These are phyloP conservation scores for Pyrochroa serraticornis DNA, from an alignment of 2,888 invertebrate species.

Conservation along the genomic window DNA sequence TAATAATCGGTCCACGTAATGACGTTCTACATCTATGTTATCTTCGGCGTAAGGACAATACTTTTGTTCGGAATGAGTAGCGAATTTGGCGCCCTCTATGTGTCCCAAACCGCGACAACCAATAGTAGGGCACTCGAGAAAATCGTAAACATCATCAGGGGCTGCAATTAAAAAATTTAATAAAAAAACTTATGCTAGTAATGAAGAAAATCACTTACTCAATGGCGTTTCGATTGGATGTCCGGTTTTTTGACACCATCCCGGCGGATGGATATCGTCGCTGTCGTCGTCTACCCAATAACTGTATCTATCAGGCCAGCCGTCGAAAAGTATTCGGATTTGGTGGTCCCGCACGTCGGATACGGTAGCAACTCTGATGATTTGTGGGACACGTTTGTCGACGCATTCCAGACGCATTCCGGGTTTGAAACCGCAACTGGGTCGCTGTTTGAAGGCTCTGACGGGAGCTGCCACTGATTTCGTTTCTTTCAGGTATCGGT, in stretches of 20 bases:
- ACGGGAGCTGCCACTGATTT: conserved; percentile 78
- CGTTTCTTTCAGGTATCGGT: conserved; percentile 77
- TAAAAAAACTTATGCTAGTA: conserved; percentile 1
- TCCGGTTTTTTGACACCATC: conserved; percentile 89
- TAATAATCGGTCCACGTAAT: conserved; percentile 61
- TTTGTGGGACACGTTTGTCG: conserved; percentile 79
- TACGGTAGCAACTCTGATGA: conserved; percentile 86
- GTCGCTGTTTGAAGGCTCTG: conserved; percentile 80
- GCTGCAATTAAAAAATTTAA: conserved; percentile 58
- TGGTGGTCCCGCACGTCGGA: conserved; percentile 77
- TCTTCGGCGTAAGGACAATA: conserved; percentile 77
- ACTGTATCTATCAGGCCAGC: conserved; percentile 84
- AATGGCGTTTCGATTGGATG: conserved; percentile 87
- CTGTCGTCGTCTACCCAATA: conserved; percentile 92
- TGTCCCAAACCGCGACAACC: conserved; percentile 94
- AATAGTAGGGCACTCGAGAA: conserved; percentile 77
- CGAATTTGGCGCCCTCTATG: conserved; percentile 75
- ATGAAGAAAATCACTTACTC: conserved; percentile 60
- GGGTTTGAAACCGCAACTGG: conserved; percentile 77
- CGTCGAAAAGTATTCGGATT: conserved; percentile 83
- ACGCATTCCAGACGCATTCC: conserved; percentile 91
- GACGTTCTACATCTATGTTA: conserved; percentile 61
- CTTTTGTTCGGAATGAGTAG: conserved; percentile 73
- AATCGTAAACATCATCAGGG: conserved; percentile 66
- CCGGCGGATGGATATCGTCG: conserved; percentile 88